Conservation (phyloP, 2,888 invertebrate genomes). For the Arrhopalites spinosus region DNA sequence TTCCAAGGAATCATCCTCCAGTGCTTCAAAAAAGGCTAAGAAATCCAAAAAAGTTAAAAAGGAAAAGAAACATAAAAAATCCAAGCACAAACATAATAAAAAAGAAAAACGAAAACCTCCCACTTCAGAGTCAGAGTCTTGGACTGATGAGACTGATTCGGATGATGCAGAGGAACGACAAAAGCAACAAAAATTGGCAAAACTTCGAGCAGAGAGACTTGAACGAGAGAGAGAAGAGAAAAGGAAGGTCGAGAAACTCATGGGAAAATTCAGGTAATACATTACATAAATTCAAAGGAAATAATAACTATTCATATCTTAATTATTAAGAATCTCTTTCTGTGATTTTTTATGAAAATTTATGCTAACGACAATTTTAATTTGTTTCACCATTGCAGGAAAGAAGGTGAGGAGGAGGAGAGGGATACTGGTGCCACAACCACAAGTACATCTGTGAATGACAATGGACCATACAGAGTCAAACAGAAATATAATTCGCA, state of each 20-base stretch:
- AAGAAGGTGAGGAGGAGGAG: conserved; percentile 33
- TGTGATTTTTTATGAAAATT: too few species aligned
- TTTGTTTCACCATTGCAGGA: too few species aligned
- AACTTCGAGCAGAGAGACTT: conserved; percentile 76
- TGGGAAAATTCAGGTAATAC: conserved; percentile 74
- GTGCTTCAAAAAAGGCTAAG: conserved; percentile 49
- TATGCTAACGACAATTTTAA: too few species aligned
- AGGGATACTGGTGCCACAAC: too few species aligned
- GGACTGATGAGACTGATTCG: conserved; percentile 5
- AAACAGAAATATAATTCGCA: conserved; percentile 92
- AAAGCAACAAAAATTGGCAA: conserved; percentile 64
- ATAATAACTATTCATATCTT: too few species aligned
- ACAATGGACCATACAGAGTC: conserved; percentile 29
- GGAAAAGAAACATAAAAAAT: conserved; percentile 49
- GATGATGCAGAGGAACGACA: conserved; percentile 54
- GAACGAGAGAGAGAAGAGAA: conserved; percentile 81
- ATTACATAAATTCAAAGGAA: too few species aligned
- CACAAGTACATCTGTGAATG: not conserved
- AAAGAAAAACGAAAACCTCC: conserved; percentile 56
- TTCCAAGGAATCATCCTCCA: conserved; percentile 34
- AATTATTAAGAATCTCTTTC: too few species aligned
- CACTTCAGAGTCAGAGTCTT: not conserved
- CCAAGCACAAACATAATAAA: conserved; percentile 59
- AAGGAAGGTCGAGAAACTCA: conserved; percentile 70
- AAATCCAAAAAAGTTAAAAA: conserved; percentile 50